Percentiles rank a stretch among this genome's conserved stretches.
Evolutionary conservation across 2,888 invertebrate species (phyloP).

Genomic region (Cryptocheilus praepositus): DNA sequence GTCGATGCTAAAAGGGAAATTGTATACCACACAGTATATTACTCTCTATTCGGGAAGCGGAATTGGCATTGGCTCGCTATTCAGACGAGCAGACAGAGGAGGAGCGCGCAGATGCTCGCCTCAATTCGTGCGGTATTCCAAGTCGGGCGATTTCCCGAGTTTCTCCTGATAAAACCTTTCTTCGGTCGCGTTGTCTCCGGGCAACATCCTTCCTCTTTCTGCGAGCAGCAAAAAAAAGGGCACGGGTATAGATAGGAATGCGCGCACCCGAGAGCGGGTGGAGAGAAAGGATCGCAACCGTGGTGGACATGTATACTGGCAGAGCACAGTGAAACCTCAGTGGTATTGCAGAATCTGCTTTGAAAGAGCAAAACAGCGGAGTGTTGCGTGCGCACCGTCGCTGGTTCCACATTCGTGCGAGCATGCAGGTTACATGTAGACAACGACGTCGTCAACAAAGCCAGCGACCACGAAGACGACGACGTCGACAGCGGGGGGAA

Average conservation of each 20-base stretch:
- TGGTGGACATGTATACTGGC: constrained; percentile 41
- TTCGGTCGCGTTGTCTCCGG: constrained; percentile 47
- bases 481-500: not conserved
- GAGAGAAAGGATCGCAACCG: constrained; percentile 47
- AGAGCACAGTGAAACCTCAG: constrained; percentile 44
- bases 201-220: constrained; percentile 47
- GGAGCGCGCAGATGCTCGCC: constrained; percentile 17
- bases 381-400: constrained; percentile 9
- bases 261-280: not conserved
- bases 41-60: constrained; percentile 34
- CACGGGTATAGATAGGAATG: constrained; percentile 1
- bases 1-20: no score
- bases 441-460: no score
- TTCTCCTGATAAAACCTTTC: constrained; percentile 50
- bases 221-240: constrained; percentile 13
- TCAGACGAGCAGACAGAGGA: constrained; percentile 7
- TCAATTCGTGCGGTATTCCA: constrained; percentile 49
- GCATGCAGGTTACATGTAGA: not conserved
- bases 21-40: no score
- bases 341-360: constrained; percentile 46
- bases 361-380: constrained; percentile 34
- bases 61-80: constrained; percentile 40
- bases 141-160: constrained; percentile 34
- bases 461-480: not conserved
- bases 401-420: not conserved